Evolutionary conservation across 2,888 invertebrate genomes (phyloP).

Genomic region (Crossocerus cetratus): DNA sequence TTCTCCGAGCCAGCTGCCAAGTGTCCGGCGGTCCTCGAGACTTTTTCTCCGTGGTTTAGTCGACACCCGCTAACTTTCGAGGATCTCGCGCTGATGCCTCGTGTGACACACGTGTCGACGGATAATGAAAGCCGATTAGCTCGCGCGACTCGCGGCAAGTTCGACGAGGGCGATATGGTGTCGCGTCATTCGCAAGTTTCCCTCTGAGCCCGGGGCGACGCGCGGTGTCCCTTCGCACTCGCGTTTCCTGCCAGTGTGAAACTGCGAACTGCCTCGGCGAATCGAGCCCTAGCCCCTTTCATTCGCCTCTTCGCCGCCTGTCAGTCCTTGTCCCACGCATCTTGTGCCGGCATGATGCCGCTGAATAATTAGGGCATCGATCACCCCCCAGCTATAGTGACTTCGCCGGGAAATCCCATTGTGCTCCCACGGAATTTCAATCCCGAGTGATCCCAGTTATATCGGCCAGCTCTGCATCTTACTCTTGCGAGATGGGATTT

Average conservation of each 20-base stretch:
- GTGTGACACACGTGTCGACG: background rate
- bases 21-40: background rate
- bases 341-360: conserved; percentile 11
- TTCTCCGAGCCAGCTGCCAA: background rate
- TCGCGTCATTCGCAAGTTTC: background rate
- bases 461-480: background rate
- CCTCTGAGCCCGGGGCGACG: background rate
- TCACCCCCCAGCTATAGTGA: background rate
- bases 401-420: conserved; percentile 3
- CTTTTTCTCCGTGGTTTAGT: no score
- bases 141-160: background rate
- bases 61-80: background rate
- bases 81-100: background rate
- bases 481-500: no score
- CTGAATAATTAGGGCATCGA: conserved; percentile 22
- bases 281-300: no score
- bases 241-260: background rate
- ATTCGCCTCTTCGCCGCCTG: no score
- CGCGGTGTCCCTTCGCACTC: background rate
- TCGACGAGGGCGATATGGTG: background rate
- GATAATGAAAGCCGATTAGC: background rate
- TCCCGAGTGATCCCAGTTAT: background rate
- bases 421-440: background rate
- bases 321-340: conserved; percentile 12
- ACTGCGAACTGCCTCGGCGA: no score